Evolutionary conservation across 2,113 vertebrate species (phyloP).

Genomic region (Siphamia tubifer): DNA sequence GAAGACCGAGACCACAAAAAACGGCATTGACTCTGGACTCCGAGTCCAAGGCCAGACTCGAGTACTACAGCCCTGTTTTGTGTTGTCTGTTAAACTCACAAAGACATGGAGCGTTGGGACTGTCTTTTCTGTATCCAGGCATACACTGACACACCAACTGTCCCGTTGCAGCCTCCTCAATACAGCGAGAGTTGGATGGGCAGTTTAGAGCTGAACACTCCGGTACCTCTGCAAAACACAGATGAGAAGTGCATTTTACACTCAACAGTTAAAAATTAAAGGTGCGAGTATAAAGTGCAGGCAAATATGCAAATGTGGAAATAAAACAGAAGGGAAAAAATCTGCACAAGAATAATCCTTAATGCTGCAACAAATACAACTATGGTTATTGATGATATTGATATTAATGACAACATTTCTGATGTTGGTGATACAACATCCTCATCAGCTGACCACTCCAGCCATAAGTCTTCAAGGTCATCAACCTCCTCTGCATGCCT

Average conservation of each 20-base stretch:
- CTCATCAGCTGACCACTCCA: neutral
- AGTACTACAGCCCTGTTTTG: too few species aligned
- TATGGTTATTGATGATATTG: neutral
- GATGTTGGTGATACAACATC: neutral
- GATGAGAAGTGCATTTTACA: too few species aligned
- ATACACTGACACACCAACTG: conserved; percentile 84
- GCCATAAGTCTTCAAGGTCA: neutral
- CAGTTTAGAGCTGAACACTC: conserved; percentile 82
- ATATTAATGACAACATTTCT: neutral
- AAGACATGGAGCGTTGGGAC: conserved; percentile 71
- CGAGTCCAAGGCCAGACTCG: too few species aligned
- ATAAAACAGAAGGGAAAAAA: too few species aligned
- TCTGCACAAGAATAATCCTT: too few species aligned
- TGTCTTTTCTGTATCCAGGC: conserved; percentile 69
- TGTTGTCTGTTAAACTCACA: conserved; percentile 78
- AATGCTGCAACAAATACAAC: neutral
- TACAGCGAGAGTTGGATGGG: conserved; percentile 82
- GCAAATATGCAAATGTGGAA: too few species aligned
- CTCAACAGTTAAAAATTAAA: too few species aligned
- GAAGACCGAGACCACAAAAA: too few species aligned
- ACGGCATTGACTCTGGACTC: too few species aligned
- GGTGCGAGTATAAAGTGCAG: too few species aligned
- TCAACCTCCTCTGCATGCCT: neutral
- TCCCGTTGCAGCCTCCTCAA: conserved; percentile 68
- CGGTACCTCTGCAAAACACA: conserved; percentile 67